Base-by-base conservation (phyloP, 2,113 vertebrate species). In the human region DNA sequence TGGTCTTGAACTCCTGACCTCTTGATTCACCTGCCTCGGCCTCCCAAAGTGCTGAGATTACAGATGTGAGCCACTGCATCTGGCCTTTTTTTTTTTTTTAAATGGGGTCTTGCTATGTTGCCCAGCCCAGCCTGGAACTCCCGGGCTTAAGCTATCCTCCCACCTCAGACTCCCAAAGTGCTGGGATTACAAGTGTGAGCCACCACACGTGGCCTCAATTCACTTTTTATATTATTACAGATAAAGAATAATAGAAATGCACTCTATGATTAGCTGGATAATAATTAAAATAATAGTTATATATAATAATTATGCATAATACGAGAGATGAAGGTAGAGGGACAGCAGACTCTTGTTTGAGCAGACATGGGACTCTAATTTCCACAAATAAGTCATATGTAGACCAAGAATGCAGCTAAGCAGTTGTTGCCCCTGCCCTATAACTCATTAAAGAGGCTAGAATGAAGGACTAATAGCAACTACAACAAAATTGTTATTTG, bases 351-450 rank as follows among this genome's bases (percentile, higher is more conserved):
- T 89, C 55, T 52, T 70, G 30, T 43, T 83, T 70, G 57, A 50
- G 89, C 94, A 84, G 66, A 73, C 43, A n/a, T 10, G 50, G 64
- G 55, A 85, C n/a, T 87, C 66, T 64, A 64, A 48, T 87, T 89
- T 93, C 68, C 82, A 82, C 32, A 92, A 92, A 86, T 72, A 68
- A 97, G 59, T 52, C 79, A 79, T 73, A 48, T 70, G 55, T 86
- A 57, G 78, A 97, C 64, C 72, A 86, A 94, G 89, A 95, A 55
- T 27, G n/a, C 30, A 16, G 61, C 22, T 48, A 48, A 43, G 73
- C 18, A 18, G 8, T 23, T 55, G 35, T 78, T 30, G 68, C 22
- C 48, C 61, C 40, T 57, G 73, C 27, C 79, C 59, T 82, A 38
- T 22, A 52, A 70, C 40, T 75, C 80, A 72, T 8, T 13, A 11